Base-by-base conservation (phyloP, 2,888 invertebrate genomes). In the Meandrusa payeni region DNA sequence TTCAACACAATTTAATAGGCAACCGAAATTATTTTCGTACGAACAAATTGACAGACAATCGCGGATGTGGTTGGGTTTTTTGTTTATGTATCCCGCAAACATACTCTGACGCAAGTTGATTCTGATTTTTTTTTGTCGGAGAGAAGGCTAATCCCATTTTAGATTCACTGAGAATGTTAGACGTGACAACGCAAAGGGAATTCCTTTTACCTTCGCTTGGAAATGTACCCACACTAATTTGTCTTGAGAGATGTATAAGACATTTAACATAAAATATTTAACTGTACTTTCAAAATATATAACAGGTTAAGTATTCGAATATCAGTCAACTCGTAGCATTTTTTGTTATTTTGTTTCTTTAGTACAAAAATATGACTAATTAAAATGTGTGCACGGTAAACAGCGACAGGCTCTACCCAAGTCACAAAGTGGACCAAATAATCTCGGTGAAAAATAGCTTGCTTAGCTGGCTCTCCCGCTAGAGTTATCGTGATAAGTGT, bases 51-150 rank as follows among this genome's bases (percentile, higher is more conserved):
- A 40, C 42, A 41, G 45, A 44, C 40, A 49, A 46, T 49, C 42
- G 39, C 55, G 59, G 61, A 62, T 58, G 59, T 56, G 57, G 59
- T 55, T 50, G 22, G n/a, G 36, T 40, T 50, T 46, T 53, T 54
- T 60, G 56, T 59, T 55, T 55, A 59, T 49, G 44, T 41, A 47
- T 32, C 48, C 40, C 46, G 47, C 52, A 54, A 49, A 55, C 41
- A 39, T 45, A 47, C 47, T 48, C 40, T 54, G 51, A 53, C 52
- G 57, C 49, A 50, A 47, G 43, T 34, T 47, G 39, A 51, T 48
- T 54, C 36, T 47, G 34, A 48, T 51, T 51, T 54, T 54, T n/a
- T n/a, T 49, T 10, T 31, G 32, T 11, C 9, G 62, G 52, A 5
- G 17, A 12, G 33, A 28, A 34, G 44, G 28, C 33, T 23, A 23